Evolutionary conservation across 2,797 vertebrate species (phyloP), one percentile per base, ranked within the genome.

Genomic region (Forpus xanthops): DNA sequence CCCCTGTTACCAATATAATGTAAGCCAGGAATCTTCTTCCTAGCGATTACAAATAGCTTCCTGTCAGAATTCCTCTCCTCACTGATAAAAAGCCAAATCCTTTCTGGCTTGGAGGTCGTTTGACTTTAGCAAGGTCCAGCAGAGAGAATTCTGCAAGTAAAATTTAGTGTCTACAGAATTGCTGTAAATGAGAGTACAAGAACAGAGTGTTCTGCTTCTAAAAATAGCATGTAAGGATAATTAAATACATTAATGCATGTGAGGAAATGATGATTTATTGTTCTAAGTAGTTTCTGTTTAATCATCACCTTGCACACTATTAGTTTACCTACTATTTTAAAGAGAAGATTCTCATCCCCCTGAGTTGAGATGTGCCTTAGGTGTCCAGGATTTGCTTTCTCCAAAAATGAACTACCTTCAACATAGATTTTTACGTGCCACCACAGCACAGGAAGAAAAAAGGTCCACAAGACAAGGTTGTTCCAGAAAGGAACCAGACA

Each of bases 271-370:
- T 17, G 50, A 80, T 91, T 75, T 78, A 84, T 84, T 64, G 44
- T 67, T 31, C 62, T 65, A 39, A 85, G 74, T 30, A 75, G 53
- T 39, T 92, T 82, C 66, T 81, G 31, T 50, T 85, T 89, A 73
- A 72, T 74, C 13, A 65, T 44, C 19, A 42, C 56, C 73, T 67
- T 65, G 9, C 25, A 65, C 73, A 39, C 55, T 15, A 73, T 30
- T 73, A 20, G 61, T 93, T 96, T 90, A 94, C 39, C n/a, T 74
- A 94, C 71, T 79, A 2, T 92, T 96, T 94, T 52, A 89, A 81
- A 91, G 35, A 0, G 1, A 80, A 94, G 24, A 47, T 68, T 83
- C 28, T 50, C 44, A 42, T 71, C 61, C n/a, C 19, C 49, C 67
- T 28, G 8, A 85, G 14, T 71, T 45, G 3, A 2, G 25, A 31